These are phyloP conservation scores for Pogonocherus hispidulus DNA, from an alignment of 2,888 invertebrate genomes.

Conservation along the genomic window DNA sequence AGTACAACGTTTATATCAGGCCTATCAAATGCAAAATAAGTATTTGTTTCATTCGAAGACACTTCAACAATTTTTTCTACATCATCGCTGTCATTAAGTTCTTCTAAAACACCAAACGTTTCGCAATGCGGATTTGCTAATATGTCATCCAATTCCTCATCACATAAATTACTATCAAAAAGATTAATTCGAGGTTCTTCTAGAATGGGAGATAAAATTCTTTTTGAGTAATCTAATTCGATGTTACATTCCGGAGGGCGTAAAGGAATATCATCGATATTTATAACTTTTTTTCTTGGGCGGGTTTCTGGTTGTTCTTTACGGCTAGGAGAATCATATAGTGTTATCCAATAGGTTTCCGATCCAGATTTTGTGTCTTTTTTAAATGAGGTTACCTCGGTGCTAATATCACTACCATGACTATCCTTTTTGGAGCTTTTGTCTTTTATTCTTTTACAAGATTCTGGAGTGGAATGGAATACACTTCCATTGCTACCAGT, in stretches of 20 bases:
- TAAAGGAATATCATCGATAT: slow-evolving; percentile 64
- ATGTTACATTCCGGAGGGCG: slow-evolving; percentile 58
- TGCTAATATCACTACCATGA: slow-evolving; percentile 21
- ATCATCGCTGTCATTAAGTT: slow-evolving; percentile 20
- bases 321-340: slow-evolving; percentile 52
- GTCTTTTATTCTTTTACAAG: neutral
- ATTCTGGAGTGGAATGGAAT: slow-evolving; percentile 52
- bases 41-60: slow-evolving; percentile 31
- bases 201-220: slow-evolving; percentile 58
- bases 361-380: slow-evolving; percentile 55
- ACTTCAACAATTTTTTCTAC: neutral
- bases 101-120: slow-evolving; percentile 24
- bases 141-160: slow-evolving; percentile 27
- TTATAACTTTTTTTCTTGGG: slow-evolving; percentile 46
- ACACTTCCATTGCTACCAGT: slow-evolving; percentile 32
- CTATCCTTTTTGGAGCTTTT: neutral
- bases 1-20: slow-evolving; percentile 57
- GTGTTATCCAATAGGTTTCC: slow-evolving; percentile 65
- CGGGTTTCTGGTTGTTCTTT: slow-evolving; percentile 10
- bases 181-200: slow-evolving; percentile 61
- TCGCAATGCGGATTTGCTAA: slow-evolving; percentile 9
- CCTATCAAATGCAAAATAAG: slow-evolving; percentile 53
- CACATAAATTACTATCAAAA: slow-evolving; percentile 36
- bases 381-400: slow-evolving; percentile 57
- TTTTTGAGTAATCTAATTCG: slow-evolving; percentile 11